Evolutionary conservation across 2,797 vertebrate genomes (phyloP), one percentile per base, ranked within the genome.

Genomic region (Manis pentadactyla): DNA sequence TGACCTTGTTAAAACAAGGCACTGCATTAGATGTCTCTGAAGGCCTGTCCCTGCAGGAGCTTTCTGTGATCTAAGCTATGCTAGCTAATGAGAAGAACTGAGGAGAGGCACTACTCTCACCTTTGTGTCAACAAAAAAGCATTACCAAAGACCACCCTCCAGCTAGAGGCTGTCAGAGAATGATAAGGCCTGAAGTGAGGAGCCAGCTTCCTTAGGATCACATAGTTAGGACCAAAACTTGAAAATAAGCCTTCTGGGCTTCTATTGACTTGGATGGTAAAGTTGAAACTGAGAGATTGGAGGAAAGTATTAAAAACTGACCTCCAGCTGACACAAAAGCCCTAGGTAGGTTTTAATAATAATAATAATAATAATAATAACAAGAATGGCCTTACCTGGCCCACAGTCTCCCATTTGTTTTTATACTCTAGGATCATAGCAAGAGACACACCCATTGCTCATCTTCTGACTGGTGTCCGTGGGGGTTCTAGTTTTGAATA

Each of bases 401-500:
- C 69, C 34, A 74, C 27, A 73, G 51, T 81, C 37, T 93, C 75
- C 55, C 27, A 86, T 87, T 87, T 93, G 74, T 61, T 94, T 86
- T 86, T 57, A 18, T 82, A 81, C 75, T 92, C 61, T 92, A 66
- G 37, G 49, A 82, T 93, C 75, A 92, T 84, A 94, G 68, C 61
- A 81, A 84, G 69, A 79, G 29, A 73, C 64, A 94, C 0, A 8
- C 31, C 78, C 78, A 85, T 83, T 69, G 51, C 49, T 42, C 25
- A 79, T 37, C 53, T 68, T 55, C 90, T 90, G 51, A 74, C 85
- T 91, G 90, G 49, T 83, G 79, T 90, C 71, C 59, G 0, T 31
- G 89, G 73, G 59, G 95, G 68, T 79, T 92, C 88, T 78, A 68
- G 74, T 46, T 85, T 87, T 82, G 61, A 95, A 96, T 94, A 95